These are phyloP conservation scores for Linyphia triangularis DNA, from an alignment of 2,888 invertebrate genomes.

Conservation along the genomic window DNA sequence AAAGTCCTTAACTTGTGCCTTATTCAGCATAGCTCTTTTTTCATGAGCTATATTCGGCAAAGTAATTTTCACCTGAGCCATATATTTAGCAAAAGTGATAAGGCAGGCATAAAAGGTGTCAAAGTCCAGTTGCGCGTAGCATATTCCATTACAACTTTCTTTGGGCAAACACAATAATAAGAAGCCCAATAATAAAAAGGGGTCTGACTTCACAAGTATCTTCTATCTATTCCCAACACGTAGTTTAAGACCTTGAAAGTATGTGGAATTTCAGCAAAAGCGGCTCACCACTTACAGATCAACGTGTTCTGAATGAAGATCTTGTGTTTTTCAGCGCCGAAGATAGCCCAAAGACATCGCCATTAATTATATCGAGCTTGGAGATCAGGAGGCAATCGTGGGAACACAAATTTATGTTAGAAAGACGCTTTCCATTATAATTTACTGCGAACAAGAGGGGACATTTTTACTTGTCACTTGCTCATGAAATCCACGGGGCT, in stretches of 20 bases:
- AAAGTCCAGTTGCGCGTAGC: background rate
- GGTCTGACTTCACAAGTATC: conserved; percentile 48
- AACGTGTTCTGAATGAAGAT: conserved; percentile 67
- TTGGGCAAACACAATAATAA: conserved; percentile 18
- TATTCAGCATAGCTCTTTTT: no score
- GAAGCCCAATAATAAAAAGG: conserved; percentile 10
- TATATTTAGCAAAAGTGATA: background rate
- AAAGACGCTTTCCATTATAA: conserved; percentile 34
- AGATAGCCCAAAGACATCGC: conserved; percentile 36
- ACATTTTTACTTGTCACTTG: background rate
- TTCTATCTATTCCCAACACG: conserved; percentile 51
- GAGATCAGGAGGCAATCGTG: conserved; percentile 51
- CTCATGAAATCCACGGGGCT: background rate
- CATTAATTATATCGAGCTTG: conserved; percentile 60
- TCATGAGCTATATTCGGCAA: no score
- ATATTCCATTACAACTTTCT: background rate
- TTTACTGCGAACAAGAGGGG: conserved; percentile 24
- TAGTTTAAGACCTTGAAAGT: conserved; percentile 66
- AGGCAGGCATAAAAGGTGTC: background rate
- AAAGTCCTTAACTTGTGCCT: no score
- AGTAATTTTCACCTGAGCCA: background rate
- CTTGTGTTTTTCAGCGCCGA: conserved; percentile 47
- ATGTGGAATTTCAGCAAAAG: conserved; percentile 71
- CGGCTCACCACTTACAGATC: conserved; percentile 58
- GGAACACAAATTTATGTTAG: conserved; percentile 55